A percentile compares a stretch with the other conserved stretches of the same genome.
These are phyloP conservation scores for Columbina picui DNA, from an alignment of 2,113 vertebrate genomes.

Conservation along the genomic window DNA sequence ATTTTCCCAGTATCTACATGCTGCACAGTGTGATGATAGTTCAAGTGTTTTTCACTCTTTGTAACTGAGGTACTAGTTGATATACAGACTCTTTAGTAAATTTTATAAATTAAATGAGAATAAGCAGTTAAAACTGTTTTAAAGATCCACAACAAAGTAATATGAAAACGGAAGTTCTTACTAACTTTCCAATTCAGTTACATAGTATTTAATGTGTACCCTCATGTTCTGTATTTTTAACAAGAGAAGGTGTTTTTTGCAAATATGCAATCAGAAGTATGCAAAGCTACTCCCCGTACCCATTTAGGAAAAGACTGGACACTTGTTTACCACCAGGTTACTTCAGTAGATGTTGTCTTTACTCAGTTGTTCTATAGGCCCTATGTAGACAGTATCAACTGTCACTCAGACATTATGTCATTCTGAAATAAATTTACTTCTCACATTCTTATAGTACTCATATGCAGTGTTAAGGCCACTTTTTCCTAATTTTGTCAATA, in stretches of 20 bases:
- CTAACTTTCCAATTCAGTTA: neutral
- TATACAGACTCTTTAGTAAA: neutral
- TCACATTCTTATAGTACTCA: neutral
- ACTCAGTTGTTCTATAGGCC: too few species aligned
- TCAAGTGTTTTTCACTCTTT: neutral
- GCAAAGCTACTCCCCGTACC: too few species aligned
- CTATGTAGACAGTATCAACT: too few species aligned
- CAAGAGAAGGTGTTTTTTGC: neutral
- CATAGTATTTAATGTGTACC: neutral
- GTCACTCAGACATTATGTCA: neutral
- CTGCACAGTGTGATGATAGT: neutral
- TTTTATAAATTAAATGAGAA: neutral
- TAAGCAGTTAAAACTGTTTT: neutral
- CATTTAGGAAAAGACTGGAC: too few species aligned
- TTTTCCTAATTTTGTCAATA: neutral
- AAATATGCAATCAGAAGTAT: too few species aligned
- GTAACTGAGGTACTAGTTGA: neutral
- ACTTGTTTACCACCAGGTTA: too few species aligned
- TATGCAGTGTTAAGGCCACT: neutral
- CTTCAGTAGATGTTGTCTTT: too few species aligned
- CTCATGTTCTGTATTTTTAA: neutral
- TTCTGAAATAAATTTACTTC: neutral
- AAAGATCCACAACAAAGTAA: neutral
- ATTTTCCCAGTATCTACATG: neutral
- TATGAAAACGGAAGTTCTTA: neutral